Conservation (phyloP, 2,113 vertebrate species). For the Globicephala melas region DNA sequence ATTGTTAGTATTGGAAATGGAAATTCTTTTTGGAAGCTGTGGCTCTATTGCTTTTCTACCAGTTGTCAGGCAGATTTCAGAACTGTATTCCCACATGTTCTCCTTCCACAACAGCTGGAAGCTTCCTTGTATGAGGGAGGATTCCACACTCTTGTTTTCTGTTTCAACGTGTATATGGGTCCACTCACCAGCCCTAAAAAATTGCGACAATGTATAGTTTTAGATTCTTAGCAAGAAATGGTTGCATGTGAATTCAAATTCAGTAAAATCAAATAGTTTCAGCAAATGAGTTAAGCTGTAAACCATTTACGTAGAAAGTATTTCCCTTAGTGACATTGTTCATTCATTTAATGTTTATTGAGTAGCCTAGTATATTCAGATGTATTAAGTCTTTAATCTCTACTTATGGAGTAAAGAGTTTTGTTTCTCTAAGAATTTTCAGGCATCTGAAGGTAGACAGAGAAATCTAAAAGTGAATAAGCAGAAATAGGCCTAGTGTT, state of each 20-base stretch:
- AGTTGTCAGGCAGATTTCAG: background rate
- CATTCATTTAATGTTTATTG: background rate
- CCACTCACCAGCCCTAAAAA: background rate
- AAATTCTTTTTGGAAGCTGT: slow-evolving; percentile 29
- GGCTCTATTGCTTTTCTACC: background rate
- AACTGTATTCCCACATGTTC: background rate
- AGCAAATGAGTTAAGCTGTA: background rate
- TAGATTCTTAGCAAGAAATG: background rate
- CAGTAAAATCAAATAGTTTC: background rate
- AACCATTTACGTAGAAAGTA: slow-evolving; percentile 7
- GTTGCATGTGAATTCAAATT: slow-evolving; percentile 19
- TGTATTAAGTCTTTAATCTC: background rate
- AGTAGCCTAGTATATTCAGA: background rate
- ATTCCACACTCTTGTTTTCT: background rate
- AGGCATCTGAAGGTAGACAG: background rate
- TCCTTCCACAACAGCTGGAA: background rate
- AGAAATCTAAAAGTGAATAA: slow-evolving; percentile 3
- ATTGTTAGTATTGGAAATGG: background rate
- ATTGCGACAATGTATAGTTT: background rate
- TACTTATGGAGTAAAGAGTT: background rate
- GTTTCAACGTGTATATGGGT: background rate
- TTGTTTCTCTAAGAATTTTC: background rate
- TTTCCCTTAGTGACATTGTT: background rate
- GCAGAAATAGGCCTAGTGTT: background rate
- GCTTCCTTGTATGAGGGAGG: background rate